phyloP scores from a whole-genome alignment of 2,888 invertebrate species.

The Luperina testacea region DNA sequence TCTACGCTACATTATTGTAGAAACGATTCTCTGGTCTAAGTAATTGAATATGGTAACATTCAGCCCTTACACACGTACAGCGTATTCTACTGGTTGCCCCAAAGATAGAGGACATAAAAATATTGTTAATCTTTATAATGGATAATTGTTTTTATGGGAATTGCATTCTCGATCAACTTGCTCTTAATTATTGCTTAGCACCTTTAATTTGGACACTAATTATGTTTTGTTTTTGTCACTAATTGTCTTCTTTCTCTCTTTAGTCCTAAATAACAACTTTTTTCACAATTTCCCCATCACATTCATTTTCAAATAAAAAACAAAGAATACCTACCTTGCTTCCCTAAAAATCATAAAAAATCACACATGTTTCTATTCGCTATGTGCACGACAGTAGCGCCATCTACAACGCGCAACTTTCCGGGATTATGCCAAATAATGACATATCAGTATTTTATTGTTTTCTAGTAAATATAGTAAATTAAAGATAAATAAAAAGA shows the following conservation, averaged over 20 bases:
- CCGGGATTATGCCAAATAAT: too few species aligned
- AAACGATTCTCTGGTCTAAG: background rate
- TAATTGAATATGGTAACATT: constrained; percentile 28
- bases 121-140: constrained; percentile 63
- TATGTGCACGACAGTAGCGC: too few species aligned
- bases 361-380: background rate
- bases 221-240: too few species aligned
- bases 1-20: background rate
- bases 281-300: background rate
- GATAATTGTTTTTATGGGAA: constrained; percentile 1
- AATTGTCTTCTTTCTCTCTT: too few species aligned
- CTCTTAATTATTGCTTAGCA: background rate
- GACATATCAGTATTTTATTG: too few species aligned
- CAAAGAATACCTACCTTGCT: background rate
- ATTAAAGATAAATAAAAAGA: too few species aligned
- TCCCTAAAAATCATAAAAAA: background rate
- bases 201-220: too few species aligned
- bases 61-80: constrained; percentile 68
- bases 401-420: too few species aligned
- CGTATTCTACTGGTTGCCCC: constrained; percentile 74
- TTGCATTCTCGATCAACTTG: background rate
- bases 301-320: background rate
- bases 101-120: constrained; percentile 39
- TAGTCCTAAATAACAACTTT: background rate
- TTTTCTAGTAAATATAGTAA: too few species aligned